A percentile compares a stretch with the other conserved stretches of the same genome.
phyloP scores from a whole-genome alignment of 2,797 vertebrate species.

The Phrynocephalus vlangalii region DNA sequence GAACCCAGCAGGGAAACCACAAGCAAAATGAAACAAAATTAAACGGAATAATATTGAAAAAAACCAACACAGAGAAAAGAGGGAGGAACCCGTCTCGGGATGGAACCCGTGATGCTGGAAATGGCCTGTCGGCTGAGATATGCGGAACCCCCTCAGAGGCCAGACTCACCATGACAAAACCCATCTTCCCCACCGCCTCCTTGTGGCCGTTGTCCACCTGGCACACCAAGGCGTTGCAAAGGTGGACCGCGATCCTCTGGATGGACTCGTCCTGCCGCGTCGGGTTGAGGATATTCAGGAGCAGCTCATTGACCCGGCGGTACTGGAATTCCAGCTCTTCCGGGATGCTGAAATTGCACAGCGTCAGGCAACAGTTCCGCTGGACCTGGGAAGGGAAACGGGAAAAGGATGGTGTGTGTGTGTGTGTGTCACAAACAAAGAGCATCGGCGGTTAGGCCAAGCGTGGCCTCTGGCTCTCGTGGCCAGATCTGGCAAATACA shows the following conservation, averaged over 20 bases:
- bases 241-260: constrained; percentile 97
- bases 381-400: constrained; percentile 84
- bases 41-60: too few species aligned
- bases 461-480: too few species aligned
- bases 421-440: background rate
- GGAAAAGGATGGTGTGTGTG: background rate
- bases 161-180: constrained; percentile 93
- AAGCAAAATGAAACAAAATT: too few species aligned
- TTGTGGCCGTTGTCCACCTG: constrained; percentile 99
- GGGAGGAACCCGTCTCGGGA: too few species aligned
- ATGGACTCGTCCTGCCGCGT: constrained; percentile 95
- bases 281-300: constrained; percentile 94
- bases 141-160: background rate
- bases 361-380: constrained; percentile 96
- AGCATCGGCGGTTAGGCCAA: background rate
- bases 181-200: constrained; percentile 98
- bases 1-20: too few species aligned
- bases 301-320: constrained; percentile 91
- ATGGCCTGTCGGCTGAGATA: too few species aligned
- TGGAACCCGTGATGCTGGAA: too few species aligned
- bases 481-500: too few species aligned
- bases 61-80: too few species aligned
- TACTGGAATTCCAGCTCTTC: constrained; percentile 99
- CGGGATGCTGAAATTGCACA: constrained; percentile 98
- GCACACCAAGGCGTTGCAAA: constrained; percentile 97